Evolutionary conservation across 2,113 vertebrate species (phyloP).

Genomic region (Silurus meridionalis): DNA sequence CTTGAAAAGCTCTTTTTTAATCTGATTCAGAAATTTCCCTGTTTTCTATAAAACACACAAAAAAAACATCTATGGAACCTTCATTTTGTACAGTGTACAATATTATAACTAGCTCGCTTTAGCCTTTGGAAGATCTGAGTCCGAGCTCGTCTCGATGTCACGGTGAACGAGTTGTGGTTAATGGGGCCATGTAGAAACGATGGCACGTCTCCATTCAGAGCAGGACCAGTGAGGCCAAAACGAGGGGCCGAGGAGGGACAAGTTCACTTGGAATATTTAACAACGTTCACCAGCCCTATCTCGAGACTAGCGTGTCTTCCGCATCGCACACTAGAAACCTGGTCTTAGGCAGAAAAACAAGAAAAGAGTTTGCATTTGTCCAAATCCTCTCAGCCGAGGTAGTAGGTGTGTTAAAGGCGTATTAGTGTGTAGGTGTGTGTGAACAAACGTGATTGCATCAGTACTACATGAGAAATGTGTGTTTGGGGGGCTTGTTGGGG

Average conservation of each 20-base stretch:
- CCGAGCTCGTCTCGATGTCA: background rate
- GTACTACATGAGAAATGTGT: slow-evolving; percentile 71
- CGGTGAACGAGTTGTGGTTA: slow-evolving; percentile 37
- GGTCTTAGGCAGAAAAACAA: slow-evolving; percentile 49
- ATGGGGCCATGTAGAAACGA: slow-evolving; percentile 43
- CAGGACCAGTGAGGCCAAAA: slow-evolving; percentile 36
- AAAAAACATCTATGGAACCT: background rate
- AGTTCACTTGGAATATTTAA: slow-evolving; percentile 42
- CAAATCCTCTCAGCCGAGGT: slow-evolving; percentile 54
- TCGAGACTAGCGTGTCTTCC: background rate
- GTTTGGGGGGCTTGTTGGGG: slow-evolving; percentile 62
- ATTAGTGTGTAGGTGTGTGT: slow-evolving; percentile 74
- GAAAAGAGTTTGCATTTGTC: slow-evolving; percentile 50
- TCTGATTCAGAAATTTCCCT: too few species aligned
- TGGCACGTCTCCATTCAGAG: slow-evolving; percentile 46
- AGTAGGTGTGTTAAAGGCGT: slow-evolving; percentile 63
- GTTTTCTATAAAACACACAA: background rate
- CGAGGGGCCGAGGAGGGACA: slow-evolving; percentile 27
- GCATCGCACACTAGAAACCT: slow-evolving; percentile 6
- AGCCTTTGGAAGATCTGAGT: background rate
- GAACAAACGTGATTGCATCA: slow-evolving; percentile 74
- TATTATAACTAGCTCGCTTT: background rate
- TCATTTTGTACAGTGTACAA: background rate
- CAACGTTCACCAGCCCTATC: slow-evolving; percentile 13
- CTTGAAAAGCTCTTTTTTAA: too few species aligned